These are phyloP conservation scores for Alca torda DNA, from an alignment of 2,797 vertebrate genomes.

Conservation along the genomic window DNA sequence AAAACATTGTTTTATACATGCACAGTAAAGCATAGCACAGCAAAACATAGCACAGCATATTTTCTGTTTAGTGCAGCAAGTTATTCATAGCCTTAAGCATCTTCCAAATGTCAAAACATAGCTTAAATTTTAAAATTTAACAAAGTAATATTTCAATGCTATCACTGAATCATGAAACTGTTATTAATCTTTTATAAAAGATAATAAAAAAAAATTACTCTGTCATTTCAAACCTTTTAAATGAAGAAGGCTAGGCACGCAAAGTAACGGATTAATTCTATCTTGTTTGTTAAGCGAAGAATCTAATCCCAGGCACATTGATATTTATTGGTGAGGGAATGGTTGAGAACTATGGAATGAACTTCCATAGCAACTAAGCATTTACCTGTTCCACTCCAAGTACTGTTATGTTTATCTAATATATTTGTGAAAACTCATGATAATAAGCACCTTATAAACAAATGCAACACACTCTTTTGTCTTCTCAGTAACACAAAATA, in stretches of 20 bases:
- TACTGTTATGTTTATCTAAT: not conserved
- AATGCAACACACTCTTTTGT: not conserved
- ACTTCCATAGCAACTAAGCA: not conserved
- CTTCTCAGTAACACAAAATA: not conserved
- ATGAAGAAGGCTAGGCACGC: not conserved
- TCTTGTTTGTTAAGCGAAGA: not conserved
- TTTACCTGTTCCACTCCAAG: not conserved
- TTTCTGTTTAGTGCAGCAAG: not conserved
- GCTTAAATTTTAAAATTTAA: not conserved
- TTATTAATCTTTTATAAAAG: not conserved
- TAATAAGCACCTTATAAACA: not conserved
- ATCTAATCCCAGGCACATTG: not conserved
- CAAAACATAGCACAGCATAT: not conserved
- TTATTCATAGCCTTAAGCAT: not conserved
- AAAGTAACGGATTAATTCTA: not conserved
- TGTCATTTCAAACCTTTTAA: not conserved
- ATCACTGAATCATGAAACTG: not conserved
- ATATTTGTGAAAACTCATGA: not conserved
- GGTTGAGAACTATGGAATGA: not conserved
- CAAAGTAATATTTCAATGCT: not conserved
- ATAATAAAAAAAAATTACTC: not conserved
- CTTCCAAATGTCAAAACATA: not conserved
- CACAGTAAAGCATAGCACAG: not conserved
- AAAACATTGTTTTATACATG: not conserved
- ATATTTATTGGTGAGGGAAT: not conserved